phyloP scores from a whole-genome alignment of 1,140 invertebrate species.

The Drosophila kohkoa region DNA sequence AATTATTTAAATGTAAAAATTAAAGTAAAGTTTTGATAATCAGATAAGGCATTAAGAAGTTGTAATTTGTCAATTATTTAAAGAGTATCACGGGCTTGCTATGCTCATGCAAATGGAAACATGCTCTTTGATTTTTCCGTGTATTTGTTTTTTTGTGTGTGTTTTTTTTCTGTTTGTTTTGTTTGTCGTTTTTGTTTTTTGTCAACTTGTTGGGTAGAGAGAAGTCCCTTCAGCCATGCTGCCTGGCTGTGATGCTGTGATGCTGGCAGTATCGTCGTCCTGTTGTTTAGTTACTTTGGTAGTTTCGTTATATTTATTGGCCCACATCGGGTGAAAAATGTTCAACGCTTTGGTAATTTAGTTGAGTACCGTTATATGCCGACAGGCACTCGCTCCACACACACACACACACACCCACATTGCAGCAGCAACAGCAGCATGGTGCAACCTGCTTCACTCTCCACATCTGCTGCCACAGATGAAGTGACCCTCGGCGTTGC shows the following conservation, averaged over 20 bases:
- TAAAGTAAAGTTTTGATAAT: no score
- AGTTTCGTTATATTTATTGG: constrained; percentile 84
- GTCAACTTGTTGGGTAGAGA: constrained; percentile 35
- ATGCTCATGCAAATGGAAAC: no score
- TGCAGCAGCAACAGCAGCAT: no score
- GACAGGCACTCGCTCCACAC: constrained; percentile 29
- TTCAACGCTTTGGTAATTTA: constrained; percentile 83
- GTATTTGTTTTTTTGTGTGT: constrained; percentile 1
- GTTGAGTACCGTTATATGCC: constrained; percentile 82
- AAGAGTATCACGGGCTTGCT: no score
- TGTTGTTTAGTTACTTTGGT: constrained; percentile 83
- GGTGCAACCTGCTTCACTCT: background rate
- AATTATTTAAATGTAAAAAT: no score
- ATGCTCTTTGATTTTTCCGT: no score
- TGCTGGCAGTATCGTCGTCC: constrained; percentile 23
- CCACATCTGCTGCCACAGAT: background rate
- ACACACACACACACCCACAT: no score
- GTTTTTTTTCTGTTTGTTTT: no score
- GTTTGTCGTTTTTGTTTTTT: no score
- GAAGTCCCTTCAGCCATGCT: constrained; percentile 15
- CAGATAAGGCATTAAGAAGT: no score
- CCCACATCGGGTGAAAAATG: constrained; percentile 84
- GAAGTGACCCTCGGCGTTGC: constrained; percentile 2
- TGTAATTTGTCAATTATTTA: no score
- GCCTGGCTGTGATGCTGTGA: background rate